phyloP scores from a whole-genome alignment of 1,140 invertebrate species.

The Macrobrachium nipponense region DNA sequence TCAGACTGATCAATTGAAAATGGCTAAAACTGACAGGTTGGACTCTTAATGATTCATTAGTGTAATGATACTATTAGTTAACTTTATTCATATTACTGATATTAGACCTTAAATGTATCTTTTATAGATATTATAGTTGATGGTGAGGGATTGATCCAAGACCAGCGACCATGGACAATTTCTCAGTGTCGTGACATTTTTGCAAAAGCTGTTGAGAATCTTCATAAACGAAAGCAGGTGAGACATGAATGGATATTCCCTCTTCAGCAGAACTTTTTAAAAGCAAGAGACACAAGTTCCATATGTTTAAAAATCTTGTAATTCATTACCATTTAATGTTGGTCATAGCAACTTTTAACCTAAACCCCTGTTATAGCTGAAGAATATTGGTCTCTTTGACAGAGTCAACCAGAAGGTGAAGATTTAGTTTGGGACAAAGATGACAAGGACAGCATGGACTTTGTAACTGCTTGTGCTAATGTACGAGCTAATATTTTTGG shows the following conservation, averaged over 20 bases:
- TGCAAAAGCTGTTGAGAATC: conserved; percentile 76
- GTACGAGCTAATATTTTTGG: conserved; percentile 92
- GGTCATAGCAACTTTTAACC: background rate
- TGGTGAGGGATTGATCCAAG: conserved; percentile 70
- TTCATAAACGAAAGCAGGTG: conserved; percentile 77
- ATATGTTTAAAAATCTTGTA: background rate
- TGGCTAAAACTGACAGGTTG: no score
- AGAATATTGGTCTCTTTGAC: background rate
- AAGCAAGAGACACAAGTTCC: background rate
- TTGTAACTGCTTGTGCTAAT: conserved; percentile 95
- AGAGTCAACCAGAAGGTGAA: conserved; percentile 72
- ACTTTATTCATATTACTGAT: no score
- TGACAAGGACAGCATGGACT: conserved; percentile 93
- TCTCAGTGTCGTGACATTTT: conserved; percentile 83
- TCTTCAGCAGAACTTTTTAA: background rate
- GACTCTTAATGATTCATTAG: no score
- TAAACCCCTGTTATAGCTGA: background rate
- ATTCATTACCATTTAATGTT: background rate
- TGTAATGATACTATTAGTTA: no score
- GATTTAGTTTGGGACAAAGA: conserved; percentile 98
- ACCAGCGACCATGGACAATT: conserved; percentile 87
- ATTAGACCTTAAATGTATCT: background rate
- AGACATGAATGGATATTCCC: background rate
- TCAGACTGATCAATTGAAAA: no score
- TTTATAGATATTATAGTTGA: background rate